Percentiles rank a stretch among this genome's conserved stretches.
Conservation (phyloP, 2,888 invertebrate species). For the Heliothis peltigera region DNA sequence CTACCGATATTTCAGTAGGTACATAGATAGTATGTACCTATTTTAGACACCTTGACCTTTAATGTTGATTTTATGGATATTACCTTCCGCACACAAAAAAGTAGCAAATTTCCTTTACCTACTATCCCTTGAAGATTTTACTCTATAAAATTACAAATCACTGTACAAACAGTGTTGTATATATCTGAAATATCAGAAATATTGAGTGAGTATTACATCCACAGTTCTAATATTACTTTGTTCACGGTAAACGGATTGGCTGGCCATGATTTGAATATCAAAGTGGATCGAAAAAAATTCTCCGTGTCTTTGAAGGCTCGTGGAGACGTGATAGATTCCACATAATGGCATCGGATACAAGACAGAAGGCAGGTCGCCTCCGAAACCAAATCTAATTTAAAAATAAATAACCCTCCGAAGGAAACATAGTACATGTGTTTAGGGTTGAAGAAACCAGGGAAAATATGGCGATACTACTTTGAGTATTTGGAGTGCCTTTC, state of each 20-base stretch:
- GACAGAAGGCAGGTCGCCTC: constrained; percentile 66
- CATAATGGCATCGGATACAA: constrained; percentile 71
- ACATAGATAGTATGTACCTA: too few relatives aligned
- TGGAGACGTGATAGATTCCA: constrained; percentile 46
- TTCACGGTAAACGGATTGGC: constrained; percentile 47
- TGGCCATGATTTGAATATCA: constrained; percentile 72
- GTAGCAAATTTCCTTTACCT: too few relatives aligned
- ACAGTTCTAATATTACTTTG: constrained; percentile 33
- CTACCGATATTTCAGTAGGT: too few relatives aligned
- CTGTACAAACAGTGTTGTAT: too few relatives aligned
- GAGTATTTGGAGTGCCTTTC: neutral
- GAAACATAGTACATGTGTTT: constrained; percentile 24
- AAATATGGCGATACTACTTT: constrained; percentile 1
- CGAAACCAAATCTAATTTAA: constrained; percentile 78
- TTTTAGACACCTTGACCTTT: too few relatives aligned
- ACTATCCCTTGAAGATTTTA: too few relatives aligned
- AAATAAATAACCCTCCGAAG: constrained; percentile 62
- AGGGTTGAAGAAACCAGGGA: constrained; percentile 1
- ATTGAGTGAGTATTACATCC: constrained; percentile 8
- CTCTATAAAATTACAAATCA: too few relatives aligned
- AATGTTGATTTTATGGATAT: too few relatives aligned
- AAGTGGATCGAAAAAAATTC: constrained; percentile 65
- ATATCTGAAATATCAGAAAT: constrained; percentile 6
- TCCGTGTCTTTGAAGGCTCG: constrained; percentile 56
- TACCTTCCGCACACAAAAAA: too few relatives aligned